Percentiles rank a stretch among this genome's conserved stretches.
Conservation (phyloP, 1,140 invertebrate genomes). For the Microplitis demolitor region DNA sequence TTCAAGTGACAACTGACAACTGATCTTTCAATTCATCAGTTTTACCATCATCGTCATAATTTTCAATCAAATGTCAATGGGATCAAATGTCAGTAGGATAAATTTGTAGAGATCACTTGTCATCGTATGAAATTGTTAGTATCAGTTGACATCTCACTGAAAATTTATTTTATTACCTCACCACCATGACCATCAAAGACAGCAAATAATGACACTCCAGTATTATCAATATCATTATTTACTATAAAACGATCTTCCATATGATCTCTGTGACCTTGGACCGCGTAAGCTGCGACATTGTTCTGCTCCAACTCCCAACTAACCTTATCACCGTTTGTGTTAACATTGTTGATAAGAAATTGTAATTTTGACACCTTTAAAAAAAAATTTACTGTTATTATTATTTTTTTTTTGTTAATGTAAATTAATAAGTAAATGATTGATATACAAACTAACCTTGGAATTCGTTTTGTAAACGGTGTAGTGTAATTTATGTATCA, state of each 20-base stretch:
- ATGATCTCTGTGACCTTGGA: constrained; percentile 83
- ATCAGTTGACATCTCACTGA: too few relatives aligned
- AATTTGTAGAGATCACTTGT: too few relatives aligned
- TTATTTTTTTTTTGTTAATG: too few relatives aligned
- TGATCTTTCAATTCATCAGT: too few relatives aligned
- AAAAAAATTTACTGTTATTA: constrained; percentile 25
- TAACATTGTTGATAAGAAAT: constrained; percentile 52
- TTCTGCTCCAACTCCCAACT: constrained; percentile 79
- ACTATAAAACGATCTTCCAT: constrained; percentile 90
- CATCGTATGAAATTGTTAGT: too few relatives aligned
- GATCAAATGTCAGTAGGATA: too few relatives aligned
- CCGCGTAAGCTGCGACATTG: constrained; percentile 82
- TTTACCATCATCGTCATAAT: too few relatives aligned
- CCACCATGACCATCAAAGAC: constrained; percentile 96
- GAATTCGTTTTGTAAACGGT: constrained; percentile 67
- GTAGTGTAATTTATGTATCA: constrained; percentile 74
- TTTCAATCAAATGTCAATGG: too few relatives aligned
- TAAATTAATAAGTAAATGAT: neutral
- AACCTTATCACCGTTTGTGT: constrained; percentile 63
- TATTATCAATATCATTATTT: constrained; percentile 63
- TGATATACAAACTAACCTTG: constrained; percentile 47
- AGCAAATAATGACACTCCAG: constrained; percentile 80
- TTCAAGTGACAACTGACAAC: too few relatives aligned
- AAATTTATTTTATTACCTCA: constrained; percentile 64
- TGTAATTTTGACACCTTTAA: constrained; percentile 53